Evolutionary conservation across 1,140 invertebrate genomes (phyloP).

Genomic region (Caligus rogercresseyi): DNA sequence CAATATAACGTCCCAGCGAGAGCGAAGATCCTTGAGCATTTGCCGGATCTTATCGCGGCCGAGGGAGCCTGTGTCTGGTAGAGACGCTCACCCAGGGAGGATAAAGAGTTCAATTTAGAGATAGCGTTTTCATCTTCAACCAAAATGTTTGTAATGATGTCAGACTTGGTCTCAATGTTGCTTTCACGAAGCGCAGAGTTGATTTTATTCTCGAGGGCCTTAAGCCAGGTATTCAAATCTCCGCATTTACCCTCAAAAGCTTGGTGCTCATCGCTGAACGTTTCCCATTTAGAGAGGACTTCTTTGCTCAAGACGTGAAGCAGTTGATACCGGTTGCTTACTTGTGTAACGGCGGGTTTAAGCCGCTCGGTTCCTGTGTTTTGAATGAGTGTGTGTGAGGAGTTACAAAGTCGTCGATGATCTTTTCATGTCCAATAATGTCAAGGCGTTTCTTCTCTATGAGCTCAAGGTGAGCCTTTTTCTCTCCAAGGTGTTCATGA

Average conservation of each 20-base stretch:
- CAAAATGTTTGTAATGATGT: slow-evolving; percentile 51
- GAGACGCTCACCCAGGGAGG: slow-evolving; percentile 59
- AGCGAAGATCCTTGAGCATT: slow-evolving; percentile 49
- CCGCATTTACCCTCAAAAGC: slow-evolving; percentile 55
- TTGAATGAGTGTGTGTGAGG: slow-evolving; percentile 65
- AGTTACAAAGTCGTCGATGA: slow-evolving; percentile 74
- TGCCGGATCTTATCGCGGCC: slow-evolving; percentile 70
- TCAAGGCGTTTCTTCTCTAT: slow-evolving; percentile 53
- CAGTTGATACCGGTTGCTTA: slow-evolving; percentile 70
- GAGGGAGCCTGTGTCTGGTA: slow-evolving; percentile 72
- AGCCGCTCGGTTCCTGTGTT: slow-evolving; percentile 63
- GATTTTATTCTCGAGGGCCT: slow-evolving; percentile 52
- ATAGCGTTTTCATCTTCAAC: slow-evolving; percentile 64
- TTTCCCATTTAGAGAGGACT: slow-evolving; percentile 65
- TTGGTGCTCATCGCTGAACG: slow-evolving; percentile 62
- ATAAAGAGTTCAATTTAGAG: slow-evolving; percentile 49
- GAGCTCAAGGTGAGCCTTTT: slow-evolving; percentile 49
- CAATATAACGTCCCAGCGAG: slow-evolving; percentile 60
- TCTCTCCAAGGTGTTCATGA: slow-evolving; percentile 61
- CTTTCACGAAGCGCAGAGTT: slow-evolving; percentile 29
- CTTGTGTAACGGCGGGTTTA: slow-evolving; percentile 68
- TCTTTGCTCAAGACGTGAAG: slow-evolving; percentile 66
- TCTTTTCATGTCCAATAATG: slow-evolving; percentile 50
- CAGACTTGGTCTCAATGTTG: slow-evolving; percentile 38
- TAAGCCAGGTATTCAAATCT: slow-evolving; percentile 55